Conservation (phyloP, 2,113 vertebrate species). For the Daboia siamensis region DNA sequence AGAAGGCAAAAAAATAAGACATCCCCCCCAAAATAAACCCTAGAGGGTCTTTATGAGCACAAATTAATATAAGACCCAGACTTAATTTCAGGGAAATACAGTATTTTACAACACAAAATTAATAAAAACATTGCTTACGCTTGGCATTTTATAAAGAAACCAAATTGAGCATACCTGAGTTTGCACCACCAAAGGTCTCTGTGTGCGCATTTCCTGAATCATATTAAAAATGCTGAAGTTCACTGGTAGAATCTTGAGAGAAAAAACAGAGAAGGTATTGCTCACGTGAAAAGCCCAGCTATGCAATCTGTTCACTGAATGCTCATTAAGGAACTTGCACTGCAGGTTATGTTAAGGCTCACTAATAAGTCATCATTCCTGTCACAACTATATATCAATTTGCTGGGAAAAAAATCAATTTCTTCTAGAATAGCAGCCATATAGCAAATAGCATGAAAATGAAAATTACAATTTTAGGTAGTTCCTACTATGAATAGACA, state of each 20-base stretch:
- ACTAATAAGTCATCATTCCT: neutral
- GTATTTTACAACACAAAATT: neutral
- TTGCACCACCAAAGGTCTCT: slow-evolving; percentile 91
- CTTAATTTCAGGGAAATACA: no score
- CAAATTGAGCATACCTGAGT: slow-evolving; percentile 76
- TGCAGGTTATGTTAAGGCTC: neutral
- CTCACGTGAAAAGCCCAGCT: neutral
- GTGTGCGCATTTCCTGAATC: slow-evolving; percentile 91
- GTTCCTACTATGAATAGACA: neutral
- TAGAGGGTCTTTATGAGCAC: no score
- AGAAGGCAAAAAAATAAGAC: no score
- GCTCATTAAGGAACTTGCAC: neutral
- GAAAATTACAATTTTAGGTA: neutral
- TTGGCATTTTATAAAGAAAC: neutral
- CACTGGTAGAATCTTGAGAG: slow-evolving; percentile 79
- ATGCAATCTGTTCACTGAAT: neutral
- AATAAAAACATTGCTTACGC: neutral
- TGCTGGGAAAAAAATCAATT: neutral
- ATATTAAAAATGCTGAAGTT: slow-evolving; percentile 85
- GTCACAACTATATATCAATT: neutral
- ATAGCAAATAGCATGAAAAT: accelerated
- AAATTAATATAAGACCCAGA: no score
- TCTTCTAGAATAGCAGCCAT: neutral
- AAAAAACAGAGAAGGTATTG: slow-evolving; percentile 16
- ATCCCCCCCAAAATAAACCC: no score